Conservation (phyloP, 1,140 invertebrate species). For the Ostrea edulis region DNA sequence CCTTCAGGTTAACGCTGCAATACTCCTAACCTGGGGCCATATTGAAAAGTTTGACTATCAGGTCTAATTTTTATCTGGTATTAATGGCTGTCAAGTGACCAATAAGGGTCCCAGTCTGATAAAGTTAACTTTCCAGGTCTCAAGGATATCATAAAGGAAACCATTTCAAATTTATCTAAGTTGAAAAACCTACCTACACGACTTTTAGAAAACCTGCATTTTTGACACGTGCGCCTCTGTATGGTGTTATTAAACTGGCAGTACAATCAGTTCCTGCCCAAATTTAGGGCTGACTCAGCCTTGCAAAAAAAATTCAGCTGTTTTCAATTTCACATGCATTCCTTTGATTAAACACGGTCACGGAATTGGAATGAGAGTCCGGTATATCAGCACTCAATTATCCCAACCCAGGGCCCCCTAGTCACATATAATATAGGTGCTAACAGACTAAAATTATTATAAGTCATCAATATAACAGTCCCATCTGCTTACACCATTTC, state of each 20-base stretch:
- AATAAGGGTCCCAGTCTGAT: background rate
- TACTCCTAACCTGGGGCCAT: conserved; percentile 20
- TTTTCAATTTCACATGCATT: conserved; percentile 38
- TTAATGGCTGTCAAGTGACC: background rate
- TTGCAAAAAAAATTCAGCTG: background rate
- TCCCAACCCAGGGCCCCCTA: background rate
- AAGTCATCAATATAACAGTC: too few relatives aligned
- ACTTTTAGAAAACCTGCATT: background rate
- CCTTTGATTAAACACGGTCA: background rate
- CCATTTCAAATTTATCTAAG: background rate
- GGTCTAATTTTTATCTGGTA: conserved; percentile 23
- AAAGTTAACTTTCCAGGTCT: background rate
- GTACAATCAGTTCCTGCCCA: conserved; percentile 5
- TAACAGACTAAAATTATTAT: too few relatives aligned
- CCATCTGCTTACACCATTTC: too few relatives aligned
- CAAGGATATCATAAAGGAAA: background rate
- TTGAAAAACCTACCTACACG: background rate
- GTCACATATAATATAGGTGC: too few relatives aligned
- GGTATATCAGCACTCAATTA: background rate
- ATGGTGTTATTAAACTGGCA: background rate
- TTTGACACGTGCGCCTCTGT: background rate
- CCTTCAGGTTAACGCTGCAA: conserved; percentile 6
- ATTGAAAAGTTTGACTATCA: conserved; percentile 24
- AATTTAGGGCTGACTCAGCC: background rate
- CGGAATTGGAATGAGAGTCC: conserved; percentile 11